phyloP scores from a whole-genome alignment of 2,113 vertebrate genomes.

The Dromaius novaehollandiae region DNA sequence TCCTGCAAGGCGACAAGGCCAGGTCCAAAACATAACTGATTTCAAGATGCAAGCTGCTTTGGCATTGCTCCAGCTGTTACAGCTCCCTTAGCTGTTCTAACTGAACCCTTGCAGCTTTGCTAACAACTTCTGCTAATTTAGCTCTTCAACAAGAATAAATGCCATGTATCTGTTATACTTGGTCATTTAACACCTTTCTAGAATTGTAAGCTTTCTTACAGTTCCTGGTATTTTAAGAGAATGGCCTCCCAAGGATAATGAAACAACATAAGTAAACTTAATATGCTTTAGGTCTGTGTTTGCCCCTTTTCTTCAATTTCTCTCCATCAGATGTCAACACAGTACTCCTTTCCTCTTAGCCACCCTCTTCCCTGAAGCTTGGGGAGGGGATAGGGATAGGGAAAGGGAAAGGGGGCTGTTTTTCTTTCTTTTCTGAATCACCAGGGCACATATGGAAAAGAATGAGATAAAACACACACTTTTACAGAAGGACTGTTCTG shows the following conservation, averaged over 20 bases:
- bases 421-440: neutral
- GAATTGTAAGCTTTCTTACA: neutral
- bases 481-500: neutral
- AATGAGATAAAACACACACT: neutral
- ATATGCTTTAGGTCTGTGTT: neutral
- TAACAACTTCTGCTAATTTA: neutral
- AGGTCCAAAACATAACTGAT: neutral
- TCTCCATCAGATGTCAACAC: neutral
- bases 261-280: neutral
- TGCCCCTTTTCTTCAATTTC: neutral
- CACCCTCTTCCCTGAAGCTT: neutral
- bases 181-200: neutral
- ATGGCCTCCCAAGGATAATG: neutral
- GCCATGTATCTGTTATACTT: neutral
- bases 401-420: neutral
- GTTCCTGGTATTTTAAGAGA: neutral
- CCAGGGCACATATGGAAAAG: neutral
- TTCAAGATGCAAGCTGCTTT: neutral
- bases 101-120: neutral
- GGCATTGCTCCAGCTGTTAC: neutral
- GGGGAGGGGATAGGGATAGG: neutral
- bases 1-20: neutral
- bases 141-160: neutral
- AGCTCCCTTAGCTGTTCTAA: neutral
- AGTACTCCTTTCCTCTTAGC: neutral